These are phyloP conservation scores for Lordiphosa mommai DNA, from an alignment of 1,140 invertebrate genomes.

Conservation along the genomic window DNA sequence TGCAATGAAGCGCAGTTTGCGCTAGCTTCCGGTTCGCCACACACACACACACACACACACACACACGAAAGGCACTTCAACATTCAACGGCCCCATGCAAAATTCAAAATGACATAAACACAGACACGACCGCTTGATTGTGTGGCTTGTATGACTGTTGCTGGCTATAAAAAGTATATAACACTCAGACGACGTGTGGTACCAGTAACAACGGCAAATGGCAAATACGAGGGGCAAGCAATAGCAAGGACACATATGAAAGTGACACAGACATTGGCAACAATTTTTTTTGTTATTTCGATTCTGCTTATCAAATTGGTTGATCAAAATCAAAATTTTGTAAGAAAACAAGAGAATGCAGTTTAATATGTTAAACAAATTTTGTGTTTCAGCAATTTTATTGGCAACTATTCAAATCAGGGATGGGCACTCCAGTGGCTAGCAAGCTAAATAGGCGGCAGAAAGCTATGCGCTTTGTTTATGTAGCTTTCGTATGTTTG, in stretches of 20 bases:
- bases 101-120: conserved; percentile 70
- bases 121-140: conserved; percentile 57
- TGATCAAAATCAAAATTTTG: too few species aligned
- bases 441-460: too few species aligned
- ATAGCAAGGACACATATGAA: not conserved
- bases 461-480: too few species aligned
- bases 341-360: too few species aligned
- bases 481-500: too few species aligned
- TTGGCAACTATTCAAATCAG: too few species aligned
- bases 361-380: too few species aligned
- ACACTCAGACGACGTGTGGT: conserved; percentile 68
- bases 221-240: conserved; percentile 17
- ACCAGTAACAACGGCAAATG: conserved; percentile 33
- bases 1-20: conserved; percentile 72
- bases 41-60: not conserved
- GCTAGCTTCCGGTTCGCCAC: conserved; percentile 38
- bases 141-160: conserved; percentile 69
- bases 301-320: too few species aligned
- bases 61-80: conserved; percentile 19
- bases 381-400: too few species aligned
- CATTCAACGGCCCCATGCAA: conserved; percentile 44
- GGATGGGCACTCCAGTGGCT: too few species aligned
- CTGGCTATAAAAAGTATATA: conserved; percentile 62
- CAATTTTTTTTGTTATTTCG: not conserved
- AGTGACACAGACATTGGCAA: not conserved